phyloP scores from a whole-genome alignment of 2,797 vertebrate species.

The Gambusia yucatana region DNA sequence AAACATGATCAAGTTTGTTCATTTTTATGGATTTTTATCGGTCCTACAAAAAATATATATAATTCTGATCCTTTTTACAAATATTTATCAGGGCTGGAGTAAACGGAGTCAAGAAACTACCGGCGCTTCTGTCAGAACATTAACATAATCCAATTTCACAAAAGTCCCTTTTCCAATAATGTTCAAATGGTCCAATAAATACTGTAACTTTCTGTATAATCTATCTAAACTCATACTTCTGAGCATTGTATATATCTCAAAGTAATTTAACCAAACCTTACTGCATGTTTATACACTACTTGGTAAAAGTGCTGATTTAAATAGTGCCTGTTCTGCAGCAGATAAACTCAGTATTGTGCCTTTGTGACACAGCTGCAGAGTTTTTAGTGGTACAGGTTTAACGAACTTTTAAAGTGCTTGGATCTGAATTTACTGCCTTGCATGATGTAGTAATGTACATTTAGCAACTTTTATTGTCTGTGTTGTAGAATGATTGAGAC shows the following conservation, averaged over 20 bases:
- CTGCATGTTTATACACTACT: background rate
- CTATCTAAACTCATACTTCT: background rate
- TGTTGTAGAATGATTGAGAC: constrained; percentile 28
- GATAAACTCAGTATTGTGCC: constrained; percentile 23
- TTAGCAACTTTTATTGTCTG: constrained; percentile 37
- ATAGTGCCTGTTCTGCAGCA: background rate
- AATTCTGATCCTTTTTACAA: background rate
- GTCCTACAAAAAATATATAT: background rate
- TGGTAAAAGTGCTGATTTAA: constrained; percentile 9
- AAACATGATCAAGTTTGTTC: background rate
- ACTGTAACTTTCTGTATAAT: background rate
- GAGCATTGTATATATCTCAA: constrained; percentile 4
- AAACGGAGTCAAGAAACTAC: background rate
- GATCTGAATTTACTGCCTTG: constrained; percentile 35
- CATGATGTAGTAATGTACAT: constrained; percentile 39
- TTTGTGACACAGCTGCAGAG: constrained; percentile 23
- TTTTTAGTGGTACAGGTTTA: constrained; percentile 31
- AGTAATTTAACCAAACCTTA: constrained; percentile 3
- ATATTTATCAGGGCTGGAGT: background rate
- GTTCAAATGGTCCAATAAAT: background rate
- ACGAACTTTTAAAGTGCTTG: constrained; percentile 46
- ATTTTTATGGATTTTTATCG: background rate
- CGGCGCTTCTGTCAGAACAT: background rate
- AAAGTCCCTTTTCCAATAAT: background rate
- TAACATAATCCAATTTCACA: background rate